Evolutionary conservation across 1,140 invertebrate genomes (phyloP), one percentile per base, ranked within the genome.

Genomic region (Pseudomyrmex dendroicus): DNA sequence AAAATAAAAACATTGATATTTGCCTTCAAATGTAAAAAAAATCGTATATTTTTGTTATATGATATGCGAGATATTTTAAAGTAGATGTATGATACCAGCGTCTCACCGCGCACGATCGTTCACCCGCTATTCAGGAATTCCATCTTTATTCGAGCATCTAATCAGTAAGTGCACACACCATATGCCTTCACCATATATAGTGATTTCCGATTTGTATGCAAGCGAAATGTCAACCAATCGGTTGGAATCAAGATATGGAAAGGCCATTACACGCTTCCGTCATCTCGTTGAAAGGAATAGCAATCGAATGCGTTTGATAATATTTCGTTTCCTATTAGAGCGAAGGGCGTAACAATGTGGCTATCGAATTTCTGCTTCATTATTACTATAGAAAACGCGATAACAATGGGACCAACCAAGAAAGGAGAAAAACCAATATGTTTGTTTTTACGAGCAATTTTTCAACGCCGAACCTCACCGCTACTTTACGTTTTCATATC

Each of bases 361-460:
- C 74, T 35, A 80, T 80, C 66, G 46, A 80, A 80, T 72, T 80
- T 80, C 54, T 72, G 22, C n/a, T 12, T 52, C 50, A 12, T 64
- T 44, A 44, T 22, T 56, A 67, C 54, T 80, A 70, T 46, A 70
- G 44, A 35, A 48, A 59, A 59, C 1, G 10, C 1, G 10, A 17
- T 80, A 66, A 80, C 44, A 50, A 72, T 20, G 3, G 10, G 57
- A 57, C 0, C 8, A 17, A 17, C n/a, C n/a, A 77, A 13, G 12
- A 54, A 44, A 77, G 20, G 22, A 5, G 22, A 67, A 2, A 59
- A 13, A 44, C 15, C 25, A 78, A 78, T 70, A 70, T 78, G 54
- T 78, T 12, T 20, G 44, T 35, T 35, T 78, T 70, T 78, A 78
- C 54, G 54, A 70, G 54, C 52, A 17, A 10, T 78, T 78, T 70